Base-by-base conservation (phyloP, 2,888 invertebrate species). In the Tachina lurida region DNA sequence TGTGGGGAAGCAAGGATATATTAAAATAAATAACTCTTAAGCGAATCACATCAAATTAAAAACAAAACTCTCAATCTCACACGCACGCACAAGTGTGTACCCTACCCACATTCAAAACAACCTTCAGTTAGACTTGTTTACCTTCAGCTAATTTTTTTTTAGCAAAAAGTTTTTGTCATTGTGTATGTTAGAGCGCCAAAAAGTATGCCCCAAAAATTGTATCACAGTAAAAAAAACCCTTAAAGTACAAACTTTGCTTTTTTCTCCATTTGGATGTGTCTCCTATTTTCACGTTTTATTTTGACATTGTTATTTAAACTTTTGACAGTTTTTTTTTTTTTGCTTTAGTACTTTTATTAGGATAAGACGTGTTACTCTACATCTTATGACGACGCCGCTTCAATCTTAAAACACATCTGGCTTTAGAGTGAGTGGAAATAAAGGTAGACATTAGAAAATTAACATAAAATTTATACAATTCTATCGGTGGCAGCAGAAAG, bases 251-350 rank as follows among this genome's bases (percentile, higher is more conserved):
- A 47, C 47, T 49, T 58, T 45, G 39, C 47, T 47, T 58, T 10
- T 39, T 56, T 60, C 41, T 60, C 67, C 58, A 47, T 47, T 31
- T 60, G 41, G 1, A 7, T 17, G 8, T 39, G 43, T 12, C 43
- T 54, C 15, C 58, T n/a, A 10, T 54, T 17, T 62, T 52, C 19
- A 13, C 19, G 13, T 49, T 67, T 9, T 31, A 7, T 31, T 74
- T n/a, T 58, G 45, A 67, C 58, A 67, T 77, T 76, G 45, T 76
- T 65, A 45, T 22, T 76, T 54, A 56, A 10, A 19, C 9, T 68
- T 68, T 13, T 68, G 77, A 49, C 49, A 68, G 19, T 41, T 22
- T 47, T 17, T 62, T 43, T 43, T 15, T 41, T 12, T 45, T n/a
- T 58, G 41, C 41, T 58, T 22, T 43, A 41, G 47, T 31, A 31